Percentiles rank a stretch among this genome's conserved stretches.
Evolutionary conservation across 2,113 vertebrate species (phyloP).

Genomic region (Dolichotis patagonum): DNA sequence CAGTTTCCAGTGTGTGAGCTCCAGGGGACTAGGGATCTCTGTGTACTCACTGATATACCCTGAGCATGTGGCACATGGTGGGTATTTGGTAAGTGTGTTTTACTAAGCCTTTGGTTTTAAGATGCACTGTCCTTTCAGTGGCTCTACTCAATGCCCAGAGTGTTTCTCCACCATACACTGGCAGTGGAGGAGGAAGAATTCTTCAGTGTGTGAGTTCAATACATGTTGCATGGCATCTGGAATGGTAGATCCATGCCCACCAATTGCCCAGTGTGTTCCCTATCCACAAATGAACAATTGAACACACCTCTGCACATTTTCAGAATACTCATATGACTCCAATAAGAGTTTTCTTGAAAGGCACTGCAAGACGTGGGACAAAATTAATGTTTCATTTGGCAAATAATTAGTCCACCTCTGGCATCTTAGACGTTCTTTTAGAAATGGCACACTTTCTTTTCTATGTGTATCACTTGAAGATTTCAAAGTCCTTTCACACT

Average conservation of each 20-base stretch:
- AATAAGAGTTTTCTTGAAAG: not conserved
- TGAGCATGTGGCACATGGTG: not conserved
- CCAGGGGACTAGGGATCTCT: not conserved
- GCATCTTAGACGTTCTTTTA: not conserved
- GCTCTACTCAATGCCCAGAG: not conserved
- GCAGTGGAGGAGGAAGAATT: not conserved
- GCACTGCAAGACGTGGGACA: not conserved
- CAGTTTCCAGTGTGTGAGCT: not conserved
- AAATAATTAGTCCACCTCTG: not conserved
- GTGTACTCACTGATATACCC: not conserved
- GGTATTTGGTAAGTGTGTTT: not conserved
- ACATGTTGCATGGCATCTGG: not conserved
- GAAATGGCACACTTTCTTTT: not conserved
- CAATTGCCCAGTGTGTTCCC: not conserved
- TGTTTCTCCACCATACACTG: not conserved
- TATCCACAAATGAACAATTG: not conserved
- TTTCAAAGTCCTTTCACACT: not conserved
- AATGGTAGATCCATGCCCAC: not conserved
- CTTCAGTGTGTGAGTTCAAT: not conserved
- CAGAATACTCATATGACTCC: not conserved
- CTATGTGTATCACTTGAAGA: not conserved
- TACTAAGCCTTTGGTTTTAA: not conserved
- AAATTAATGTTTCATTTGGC: not conserved
- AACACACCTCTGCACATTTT: not conserved
- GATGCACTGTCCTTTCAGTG: not conserved